A percentile compares a stretch with the other conserved stretches of the same genome.
Conservation (phyloP, 2,888 invertebrate species). For the Mesorhabditis spiculigera region DNA sequence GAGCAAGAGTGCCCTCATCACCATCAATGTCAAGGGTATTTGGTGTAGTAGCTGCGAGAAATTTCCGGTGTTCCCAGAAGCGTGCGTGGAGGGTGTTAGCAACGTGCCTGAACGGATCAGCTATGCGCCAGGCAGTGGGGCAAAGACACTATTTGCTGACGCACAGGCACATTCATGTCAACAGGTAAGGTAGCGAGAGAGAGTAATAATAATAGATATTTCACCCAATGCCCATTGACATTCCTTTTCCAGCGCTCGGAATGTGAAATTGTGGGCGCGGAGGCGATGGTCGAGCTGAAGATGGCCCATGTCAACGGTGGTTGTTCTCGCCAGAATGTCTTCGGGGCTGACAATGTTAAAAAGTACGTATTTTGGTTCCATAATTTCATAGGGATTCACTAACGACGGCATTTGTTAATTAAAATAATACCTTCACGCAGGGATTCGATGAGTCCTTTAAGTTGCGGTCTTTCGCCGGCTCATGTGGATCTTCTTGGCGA, state of each 20-base stretch:
- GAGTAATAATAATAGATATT: too few relatives aligned
- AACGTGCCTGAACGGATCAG: constrained; percentile 76
- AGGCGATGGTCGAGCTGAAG: constrained; percentile 68
- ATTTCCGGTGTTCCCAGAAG: constrained; percentile 63
- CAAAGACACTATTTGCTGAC: constrained; percentile 70
- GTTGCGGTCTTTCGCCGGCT: constrained; percentile 72
- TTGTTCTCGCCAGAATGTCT: constrained; percentile 86
- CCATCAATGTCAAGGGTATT: constrained; percentile 82
- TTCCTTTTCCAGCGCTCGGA: constrained; percentile 16
- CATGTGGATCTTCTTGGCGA: constrained; percentile 75
- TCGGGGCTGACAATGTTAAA: constrained; percentile 57
- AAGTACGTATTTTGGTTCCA: constrained; percentile 13
- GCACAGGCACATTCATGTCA: constrained; percentile 10
- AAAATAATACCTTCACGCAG: not conserved
- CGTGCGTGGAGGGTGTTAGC: constrained; percentile 65
- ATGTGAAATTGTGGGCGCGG: constrained; percentile 52
- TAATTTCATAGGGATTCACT: not conserved
- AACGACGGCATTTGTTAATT: too few relatives aligned
- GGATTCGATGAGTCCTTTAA: not conserved
- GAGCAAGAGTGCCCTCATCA: constrained; percentile 90
- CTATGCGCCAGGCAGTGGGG: constrained; percentile 79
- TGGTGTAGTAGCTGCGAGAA: constrained; percentile 64
- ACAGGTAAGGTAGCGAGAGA: not conserved
- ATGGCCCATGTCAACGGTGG: constrained; percentile 89
- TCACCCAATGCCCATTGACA: too few relatives aligned